Evolutionary conservation across 2,888 invertebrate species (phyloP).

Genomic region (Acanthosepion pharaonis): DNA sequence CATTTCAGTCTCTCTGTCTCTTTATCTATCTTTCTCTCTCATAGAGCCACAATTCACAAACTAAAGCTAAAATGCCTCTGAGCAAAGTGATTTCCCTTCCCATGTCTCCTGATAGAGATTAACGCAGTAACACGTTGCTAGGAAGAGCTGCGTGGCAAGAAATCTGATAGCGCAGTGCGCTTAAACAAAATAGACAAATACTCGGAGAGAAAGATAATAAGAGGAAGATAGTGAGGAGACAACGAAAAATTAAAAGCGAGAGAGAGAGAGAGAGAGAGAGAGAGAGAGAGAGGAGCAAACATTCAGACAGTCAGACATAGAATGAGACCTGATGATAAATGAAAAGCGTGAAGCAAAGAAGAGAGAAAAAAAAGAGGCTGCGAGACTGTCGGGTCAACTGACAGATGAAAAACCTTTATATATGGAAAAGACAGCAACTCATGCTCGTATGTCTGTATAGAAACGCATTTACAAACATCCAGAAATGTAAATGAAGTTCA

Average conservation of each 20-base stretch:
- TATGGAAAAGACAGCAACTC: background rate
- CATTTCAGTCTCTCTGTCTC: too few species aligned
- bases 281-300: background rate
- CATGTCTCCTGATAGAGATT: background rate
- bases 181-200: background rate
- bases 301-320: background rate
- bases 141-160: background rate
- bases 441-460: too few species aligned
- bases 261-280: conserved; percentile 18
- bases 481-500: too few species aligned
- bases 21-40: too few species aligned
- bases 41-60: too few species aligned
- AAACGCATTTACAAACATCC: too few species aligned
- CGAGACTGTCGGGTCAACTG: background rate
- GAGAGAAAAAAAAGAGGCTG: background rate
- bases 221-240: background rate
- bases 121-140: background rate
- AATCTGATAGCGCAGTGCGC: background rate
- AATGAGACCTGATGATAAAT: background rate
- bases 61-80: too few species aligned
- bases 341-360: background rate
- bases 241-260: background rate
- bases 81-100: too few species aligned
- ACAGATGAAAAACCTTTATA: background rate
- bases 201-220: background rate